phyloP scores from a whole-genome alignment of 2,113 vertebrate species.

The Ochotona curzoniae region DNA sequence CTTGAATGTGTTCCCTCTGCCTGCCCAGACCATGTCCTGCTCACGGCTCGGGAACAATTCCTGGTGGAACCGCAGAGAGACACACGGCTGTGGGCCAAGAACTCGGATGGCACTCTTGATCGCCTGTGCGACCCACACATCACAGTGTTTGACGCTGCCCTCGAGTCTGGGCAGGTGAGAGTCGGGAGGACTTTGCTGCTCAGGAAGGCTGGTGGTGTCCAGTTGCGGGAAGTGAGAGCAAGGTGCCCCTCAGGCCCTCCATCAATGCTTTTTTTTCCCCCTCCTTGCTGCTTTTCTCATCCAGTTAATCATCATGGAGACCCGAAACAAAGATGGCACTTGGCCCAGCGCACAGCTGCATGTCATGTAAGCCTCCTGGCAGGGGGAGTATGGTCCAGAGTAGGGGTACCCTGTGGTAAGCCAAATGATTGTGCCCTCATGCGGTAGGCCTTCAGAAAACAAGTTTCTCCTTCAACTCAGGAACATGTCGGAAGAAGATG shows the following conservation, averaged over 20 bases:
- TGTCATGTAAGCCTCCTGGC: slow-evolving; percentile 86
- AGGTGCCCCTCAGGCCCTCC: not conserved
- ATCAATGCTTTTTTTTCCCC: not conserved
- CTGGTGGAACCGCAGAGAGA: slow-evolving; percentile 86
- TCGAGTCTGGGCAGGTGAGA: slow-evolving; percentile 89
- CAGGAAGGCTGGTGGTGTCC: not conserved
- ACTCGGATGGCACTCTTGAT: slow-evolving; percentile 89
- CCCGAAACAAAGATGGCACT: slow-evolving; percentile 90
- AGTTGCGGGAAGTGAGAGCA: not conserved
- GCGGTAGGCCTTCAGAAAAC: slow-evolving; percentile 7
- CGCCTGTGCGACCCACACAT: slow-evolving; percentile 88
- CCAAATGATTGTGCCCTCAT: not conserved
- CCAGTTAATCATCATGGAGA: slow-evolving; percentile 92
- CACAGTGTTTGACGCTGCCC: slow-evolving; percentile 87
- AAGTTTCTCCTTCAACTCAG: slow-evolving; percentile 68
- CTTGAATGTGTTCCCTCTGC: not conserved
- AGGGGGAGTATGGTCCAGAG: not conserved
- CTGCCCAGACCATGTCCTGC: slow-evolving; percentile 86
- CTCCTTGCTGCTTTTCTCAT: slow-evolving; percentile 5
- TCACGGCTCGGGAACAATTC: slow-evolving; percentile 85
- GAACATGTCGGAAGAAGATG: slow-evolving; percentile 88
- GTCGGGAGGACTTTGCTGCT: not conserved
- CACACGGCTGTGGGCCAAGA: slow-evolving; percentile 91
- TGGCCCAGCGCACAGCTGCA: slow-evolving; percentile 91
- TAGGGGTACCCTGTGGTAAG: not conserved